Base-by-base conservation (phyloP, 2,113 vertebrate genomes). In the Muscicapa adusta region DNA sequence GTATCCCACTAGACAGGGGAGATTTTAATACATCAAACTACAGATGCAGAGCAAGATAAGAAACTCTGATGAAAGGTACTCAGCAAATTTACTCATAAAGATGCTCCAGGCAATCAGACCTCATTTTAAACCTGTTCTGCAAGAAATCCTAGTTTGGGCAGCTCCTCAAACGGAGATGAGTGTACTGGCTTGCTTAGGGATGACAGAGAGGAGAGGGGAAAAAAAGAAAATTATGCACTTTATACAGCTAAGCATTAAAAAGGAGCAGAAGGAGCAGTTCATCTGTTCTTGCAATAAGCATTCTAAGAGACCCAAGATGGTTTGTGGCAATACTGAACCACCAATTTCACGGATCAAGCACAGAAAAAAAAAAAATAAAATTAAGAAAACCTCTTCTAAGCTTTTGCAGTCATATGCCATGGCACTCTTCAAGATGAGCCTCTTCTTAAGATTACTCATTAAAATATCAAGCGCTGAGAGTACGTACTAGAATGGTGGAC, bases 81-180 rank as follows among this genome's bases (percentile, higher is more conserved):
- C 85, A 58, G 31, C 50, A 50, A 58, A 85, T 85, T 70, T 77
- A 96, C 40, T 72, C 48, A 60, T 80, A 74, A 76, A 81, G 95
- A 95, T 93, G 81, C 91, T 93, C 40, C 23, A 33, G 82, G 91
- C 91, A 88, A 94, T 66, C 56, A 86, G 48, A 84, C 60, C 29
- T 80, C 36, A 84, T 90, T 88, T 91, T 61, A 97, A 96, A 96
- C 94, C 85, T 75, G 93, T 81, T 97, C 75, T 80, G 75, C 94
- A 88, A 89, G 93, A 96, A 94, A 91, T 56, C 91, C 85, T 51
- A 38, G 83, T 90, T 93, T 74, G 53, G 82, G 93, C 65, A 74
- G 40, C 79, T 93, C 68, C 68, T 86, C 48, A 72, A 42, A 72
- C 1, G 0, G 47, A 76, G 56, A n/a, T 12, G 14, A 80, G 85